These are phyloP conservation scores for Epizoanthus stellaris DNA, from an alignment of 92 coral and sea anemone genomes.

Conservation along the genomic window DNA sequence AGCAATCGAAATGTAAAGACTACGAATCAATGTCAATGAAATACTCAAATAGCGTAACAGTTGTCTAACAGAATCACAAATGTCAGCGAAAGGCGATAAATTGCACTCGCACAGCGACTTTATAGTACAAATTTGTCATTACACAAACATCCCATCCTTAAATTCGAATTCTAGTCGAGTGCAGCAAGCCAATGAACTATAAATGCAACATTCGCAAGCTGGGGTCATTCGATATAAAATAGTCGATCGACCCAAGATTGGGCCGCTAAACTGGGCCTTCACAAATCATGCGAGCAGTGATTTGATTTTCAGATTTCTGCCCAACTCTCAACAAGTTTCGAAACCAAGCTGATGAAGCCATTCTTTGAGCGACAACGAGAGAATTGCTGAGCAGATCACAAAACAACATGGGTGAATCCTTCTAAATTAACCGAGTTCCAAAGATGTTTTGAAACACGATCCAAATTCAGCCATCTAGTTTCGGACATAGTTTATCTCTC, in stretches of 20 bases:
- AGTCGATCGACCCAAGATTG: constrained; percentile 58
- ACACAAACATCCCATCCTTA: constrained; percentile 32
- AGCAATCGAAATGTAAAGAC: constrained; percentile 8
- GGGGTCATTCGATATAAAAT: constrained; percentile 63
- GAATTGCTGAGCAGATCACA: constrained; percentile 29
- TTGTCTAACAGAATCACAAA: constrained; percentile 1
- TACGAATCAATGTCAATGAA: constrained; percentile 32
- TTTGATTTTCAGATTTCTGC: constrained; percentile 21
- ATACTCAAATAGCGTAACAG: neutral
- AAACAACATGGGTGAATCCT: constrained; percentile 46
- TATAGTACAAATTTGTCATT: constrained; percentile 24
- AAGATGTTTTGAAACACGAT: constrained; percentile 92
- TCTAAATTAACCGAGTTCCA: constrained; percentile 75
- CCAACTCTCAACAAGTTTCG: neutral
- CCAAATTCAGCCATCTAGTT: constrained; percentile 52
- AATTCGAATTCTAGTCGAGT: constrained; percentile 32
- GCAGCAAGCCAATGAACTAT: neutral
- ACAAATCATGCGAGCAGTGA: neutral
- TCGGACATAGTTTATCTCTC: constrained; percentile 1
- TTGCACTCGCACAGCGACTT: constrained; percentile 13
- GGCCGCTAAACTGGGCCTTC: constrained; percentile 33
- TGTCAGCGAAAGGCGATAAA: constrained; percentile 20
- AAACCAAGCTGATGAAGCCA: constrained; percentile 27
- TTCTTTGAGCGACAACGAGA: constrained; percentile 16
- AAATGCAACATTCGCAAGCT: constrained; percentile 45